These are phyloP conservation scores for Peromyscus attwateri DNA, from an alignment of 2,797 vertebrate species.

Conservation along the genomic window DNA sequence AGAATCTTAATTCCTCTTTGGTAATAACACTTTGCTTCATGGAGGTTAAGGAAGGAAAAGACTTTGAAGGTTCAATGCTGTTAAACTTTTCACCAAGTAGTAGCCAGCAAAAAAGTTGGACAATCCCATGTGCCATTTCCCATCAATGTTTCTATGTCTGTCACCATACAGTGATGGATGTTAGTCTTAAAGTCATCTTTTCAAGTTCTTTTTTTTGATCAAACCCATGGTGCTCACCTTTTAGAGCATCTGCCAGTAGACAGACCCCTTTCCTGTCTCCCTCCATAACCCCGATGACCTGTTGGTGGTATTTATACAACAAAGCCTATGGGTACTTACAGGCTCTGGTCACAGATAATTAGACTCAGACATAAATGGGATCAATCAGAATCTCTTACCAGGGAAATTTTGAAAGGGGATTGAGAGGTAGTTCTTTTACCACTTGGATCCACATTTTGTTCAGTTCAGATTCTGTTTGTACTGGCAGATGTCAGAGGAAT, in stretches of 20 bases:
- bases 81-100: background rate
- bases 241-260: background rate
- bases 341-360: background rate
- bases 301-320: background rate
- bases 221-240: background rate
- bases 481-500: background rate
- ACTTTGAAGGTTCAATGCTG: background rate
- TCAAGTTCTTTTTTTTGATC: background rate
- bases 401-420: background rate
- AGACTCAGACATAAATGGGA: background rate
- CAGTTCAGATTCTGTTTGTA: background rate
- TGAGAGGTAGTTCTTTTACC: background rate
- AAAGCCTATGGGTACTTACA: background rate
- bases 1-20: constrained; percentile 15
- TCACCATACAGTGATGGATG: background rate
- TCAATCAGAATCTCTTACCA: background rate
- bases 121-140: background rate
- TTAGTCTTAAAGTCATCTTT: background rate
- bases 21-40: background rate
- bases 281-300: background rate
- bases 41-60: background rate
- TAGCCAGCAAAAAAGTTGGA: background rate
- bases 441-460: background rate
- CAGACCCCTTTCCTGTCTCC: background rate
- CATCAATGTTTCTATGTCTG: background rate